Evolutionary conservation across 2,113 vertebrate species (phyloP).

Genomic region (Bos javanicus): DNA sequence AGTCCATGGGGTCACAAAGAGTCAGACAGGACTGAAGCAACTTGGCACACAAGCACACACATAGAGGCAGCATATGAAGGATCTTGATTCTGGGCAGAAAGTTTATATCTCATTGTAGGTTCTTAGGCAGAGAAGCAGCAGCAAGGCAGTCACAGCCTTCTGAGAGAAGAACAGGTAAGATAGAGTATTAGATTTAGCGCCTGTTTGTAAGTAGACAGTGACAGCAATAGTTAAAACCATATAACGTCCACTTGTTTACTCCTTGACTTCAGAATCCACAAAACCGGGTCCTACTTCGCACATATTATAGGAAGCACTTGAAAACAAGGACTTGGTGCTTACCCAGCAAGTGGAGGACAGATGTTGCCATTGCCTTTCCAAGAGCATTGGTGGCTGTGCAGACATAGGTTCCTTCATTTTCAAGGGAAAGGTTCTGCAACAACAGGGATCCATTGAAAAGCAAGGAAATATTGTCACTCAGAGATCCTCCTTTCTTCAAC

Average conservation of each 20-base stretch:
- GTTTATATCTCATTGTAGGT: too few relatives aligned
- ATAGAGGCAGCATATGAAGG: neutral
- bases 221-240: neutral
- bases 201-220: neutral
- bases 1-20: neutral
- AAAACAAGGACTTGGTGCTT: conserved; percentile 50
- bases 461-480: conserved; percentile 62
- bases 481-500: conserved; percentile 79
- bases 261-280: neutral
- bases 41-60: neutral
- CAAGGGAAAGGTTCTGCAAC: conserved; percentile 83
- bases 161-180: neutral
- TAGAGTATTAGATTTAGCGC: neutral
- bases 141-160: neutral
- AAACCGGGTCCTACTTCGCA: neutral
- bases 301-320: neutral
- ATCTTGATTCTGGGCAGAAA: neutral
- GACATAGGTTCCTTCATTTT: conserved; percentile 83
- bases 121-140: neutral
- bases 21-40: neutral
- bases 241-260: neutral
- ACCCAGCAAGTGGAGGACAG: conserved; percentile 83
- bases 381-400: conserved; percentile 87
- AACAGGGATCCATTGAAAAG: conserved; percentile 85
- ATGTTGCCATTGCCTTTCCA: conserved; percentile 81